phyloP scores from a whole-genome alignment of 2,888 invertebrate species.

The Chydorus sphaericus region DNA sequence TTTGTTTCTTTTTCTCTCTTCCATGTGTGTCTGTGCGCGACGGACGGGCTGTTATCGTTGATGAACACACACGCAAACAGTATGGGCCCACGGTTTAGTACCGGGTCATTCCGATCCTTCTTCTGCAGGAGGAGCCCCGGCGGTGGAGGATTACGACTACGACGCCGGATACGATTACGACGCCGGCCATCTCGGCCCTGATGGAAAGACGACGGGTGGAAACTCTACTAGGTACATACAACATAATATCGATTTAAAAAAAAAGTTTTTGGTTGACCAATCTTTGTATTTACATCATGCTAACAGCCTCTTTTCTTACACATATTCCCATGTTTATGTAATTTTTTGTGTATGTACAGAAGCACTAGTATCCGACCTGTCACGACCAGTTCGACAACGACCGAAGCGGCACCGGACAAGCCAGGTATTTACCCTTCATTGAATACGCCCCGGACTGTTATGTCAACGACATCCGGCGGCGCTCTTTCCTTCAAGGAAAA shows the following conservation, averaged over 20 bases:
- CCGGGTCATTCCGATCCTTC: constrained; percentile 17
- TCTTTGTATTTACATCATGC: background rate
- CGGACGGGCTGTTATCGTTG: constrained; percentile 2
- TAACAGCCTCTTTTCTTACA: background rate
- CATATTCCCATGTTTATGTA: background rate
- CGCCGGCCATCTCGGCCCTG: too few species aligned
- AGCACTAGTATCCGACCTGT: background rate
- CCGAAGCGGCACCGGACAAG: background rate
- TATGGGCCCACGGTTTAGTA: constrained; percentile 19
- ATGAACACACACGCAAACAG: constrained; percentile 15
- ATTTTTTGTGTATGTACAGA: background rate
- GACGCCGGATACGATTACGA: constrained; percentile 20
- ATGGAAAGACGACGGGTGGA: background rate
- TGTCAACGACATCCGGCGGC: too few species aligned
- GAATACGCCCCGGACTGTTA: too few species aligned
- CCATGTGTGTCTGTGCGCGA: background rate
- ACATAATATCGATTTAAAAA: too few species aligned
- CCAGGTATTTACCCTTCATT: constrained; percentile 6
- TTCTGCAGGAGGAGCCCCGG: constrained; percentile 16
- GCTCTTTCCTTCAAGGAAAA: too few species aligned
- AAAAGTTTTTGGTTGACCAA: too few species aligned
- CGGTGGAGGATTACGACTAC: constrained; percentile 21
- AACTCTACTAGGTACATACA: constrained; percentile 7
- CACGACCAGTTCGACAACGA: background rate
- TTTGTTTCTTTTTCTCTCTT: background rate